A percentile compares a stretch with the other conserved stretches of the same genome.
Evolutionary conservation across 2,797 vertebrate genomes (phyloP).

Genomic region (Semaprochilodus insignis): DNA sequence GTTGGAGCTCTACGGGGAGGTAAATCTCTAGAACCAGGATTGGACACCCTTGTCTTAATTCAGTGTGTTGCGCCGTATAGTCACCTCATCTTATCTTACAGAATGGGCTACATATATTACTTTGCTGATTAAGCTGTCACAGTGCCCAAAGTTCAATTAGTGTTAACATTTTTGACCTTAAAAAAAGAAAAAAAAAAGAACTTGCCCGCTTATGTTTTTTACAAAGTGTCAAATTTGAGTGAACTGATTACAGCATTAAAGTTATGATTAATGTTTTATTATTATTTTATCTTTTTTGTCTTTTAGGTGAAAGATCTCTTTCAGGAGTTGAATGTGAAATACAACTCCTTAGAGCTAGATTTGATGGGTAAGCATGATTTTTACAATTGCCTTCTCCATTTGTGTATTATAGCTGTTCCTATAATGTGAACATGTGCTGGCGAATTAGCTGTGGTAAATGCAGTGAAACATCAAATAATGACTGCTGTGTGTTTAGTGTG

Average conservation of each 20-base stretch:
- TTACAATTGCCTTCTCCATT: neutral
- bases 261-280: neutral
- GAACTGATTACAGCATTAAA: neutral
- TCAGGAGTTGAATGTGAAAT: constrained; percentile 82
- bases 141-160: neutral
- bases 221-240: neutral
- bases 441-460: neutral
- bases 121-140: neutral
- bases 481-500: neutral
- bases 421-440: neutral
- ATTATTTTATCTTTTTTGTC: neutral
- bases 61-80: neutral
- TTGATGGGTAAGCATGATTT: constrained; percentile 80
- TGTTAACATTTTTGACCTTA: neutral
- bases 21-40: no score
- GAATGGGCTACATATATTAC: neutral
- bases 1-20: no score
- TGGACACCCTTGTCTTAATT: neutral
- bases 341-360: constrained; percentile 88
- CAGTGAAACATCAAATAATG: neutral
- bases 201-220: neutral
- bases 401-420: neutral
- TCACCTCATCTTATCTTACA: neutral
- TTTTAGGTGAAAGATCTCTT: constrained; percentile 94
- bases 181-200: neutral